Evolutionary conservation across 2,113 vertebrate species (phyloP), one percentile per base, ranked within the genome.

Genomic region (Emberiza fucata): DNA sequence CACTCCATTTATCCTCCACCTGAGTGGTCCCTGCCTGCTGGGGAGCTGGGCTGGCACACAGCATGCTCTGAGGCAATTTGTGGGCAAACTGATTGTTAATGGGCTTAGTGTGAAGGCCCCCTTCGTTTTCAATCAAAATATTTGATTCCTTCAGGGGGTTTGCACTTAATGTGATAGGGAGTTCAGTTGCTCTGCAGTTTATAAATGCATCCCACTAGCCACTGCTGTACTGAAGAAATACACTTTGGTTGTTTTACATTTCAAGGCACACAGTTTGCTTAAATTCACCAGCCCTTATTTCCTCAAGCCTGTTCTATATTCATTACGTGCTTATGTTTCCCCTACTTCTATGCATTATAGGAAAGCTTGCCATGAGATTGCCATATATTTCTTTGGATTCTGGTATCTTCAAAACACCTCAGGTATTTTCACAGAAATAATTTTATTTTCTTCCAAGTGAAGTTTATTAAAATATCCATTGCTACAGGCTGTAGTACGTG

Each of bases 391-490:
- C 63, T 69, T 94, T 89, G 47, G 59, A 88, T 88, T 82, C 60
- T 29, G 60, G 66, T 91, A 88, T 93, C 95, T 97, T 92, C 85
- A 83, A 81, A 93, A 94, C 79, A 93, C 89, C 87, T 95, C 66
- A 79, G 66, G 71, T 95, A 77, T 95, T 95, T 94, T 92, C 68
- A 75, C 70, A 83, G 75, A 89, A 94, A 53, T 73, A 8, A 88
- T 93, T 96, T 97, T 92, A 95, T 94, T 90, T 94, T 94, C 90
- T 91, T 90, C 64, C 85, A 90, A 86, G 71, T 47, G 81, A 91
- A 96, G 90, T 94, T 91, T 95, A 95, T 96, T 95, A 92, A 95
- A 93, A 90, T 90, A 93, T 72, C 81, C 71, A 80, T 44, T 63
- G 85, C 94, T 86, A 77, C 39, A 54, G 87, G 84, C 94, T 82